Evolutionary conservation across 2,888 invertebrate genomes (phyloP).

Genomic region (Cenopis cana): DNA sequence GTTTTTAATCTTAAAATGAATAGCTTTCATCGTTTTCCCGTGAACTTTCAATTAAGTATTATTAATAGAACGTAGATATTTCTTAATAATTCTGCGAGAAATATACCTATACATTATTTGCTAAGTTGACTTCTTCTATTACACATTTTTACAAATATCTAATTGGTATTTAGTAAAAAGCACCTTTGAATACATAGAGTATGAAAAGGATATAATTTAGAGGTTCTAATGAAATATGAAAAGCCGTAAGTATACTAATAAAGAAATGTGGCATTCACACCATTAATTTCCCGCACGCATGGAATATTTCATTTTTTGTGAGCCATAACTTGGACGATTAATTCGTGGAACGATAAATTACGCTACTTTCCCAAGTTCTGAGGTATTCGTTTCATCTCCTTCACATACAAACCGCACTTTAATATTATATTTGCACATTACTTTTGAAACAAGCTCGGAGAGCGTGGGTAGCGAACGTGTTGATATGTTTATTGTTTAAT

Average conservation of each 20-base stretch:
- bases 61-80: no score
- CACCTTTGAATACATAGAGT: no score
- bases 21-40: no score
- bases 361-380: not conserved
- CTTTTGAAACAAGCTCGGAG: not conserved
- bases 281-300: constrained; percentile 14
- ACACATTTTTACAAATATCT: no score
- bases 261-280: constrained; percentile 17
- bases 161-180: no score
- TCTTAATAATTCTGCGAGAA: no score
- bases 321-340: constrained; percentile 24
- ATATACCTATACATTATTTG: no score
- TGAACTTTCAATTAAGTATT: no score
- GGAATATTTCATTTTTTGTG: constrained; percentile 21
- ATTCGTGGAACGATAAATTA: constrained; percentile 32
- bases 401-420: not conserved
- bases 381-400: not conserved
- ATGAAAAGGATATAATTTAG: not conserved
- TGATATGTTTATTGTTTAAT: no score
- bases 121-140: no score
- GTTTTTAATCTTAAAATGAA: no score
- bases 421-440: not conserved
- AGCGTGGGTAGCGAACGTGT: no score
- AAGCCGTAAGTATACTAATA: not conserved
- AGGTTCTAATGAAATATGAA: not conserved